Evolutionary conservation across 2,888 invertebrate genomes (phyloP).

Genomic region (Mythimna lalbum): DNA sequence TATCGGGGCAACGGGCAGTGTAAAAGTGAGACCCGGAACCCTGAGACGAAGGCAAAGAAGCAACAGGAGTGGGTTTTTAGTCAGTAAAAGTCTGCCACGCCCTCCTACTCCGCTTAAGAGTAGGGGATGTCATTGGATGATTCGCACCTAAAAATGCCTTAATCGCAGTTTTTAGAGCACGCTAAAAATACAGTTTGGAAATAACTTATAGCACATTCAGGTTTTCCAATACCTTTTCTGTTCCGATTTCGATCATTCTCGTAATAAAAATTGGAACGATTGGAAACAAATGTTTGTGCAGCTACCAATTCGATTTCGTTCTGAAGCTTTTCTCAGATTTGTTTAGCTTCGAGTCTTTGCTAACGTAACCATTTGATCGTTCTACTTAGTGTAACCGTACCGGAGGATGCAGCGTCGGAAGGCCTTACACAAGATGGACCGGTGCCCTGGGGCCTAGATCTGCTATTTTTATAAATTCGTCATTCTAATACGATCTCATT

Average conservation of each 20-base stretch:
- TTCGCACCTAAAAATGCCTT: background rate
- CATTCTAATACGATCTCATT: no score
- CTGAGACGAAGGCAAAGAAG: no score
- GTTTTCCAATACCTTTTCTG: conserved; percentile 5
- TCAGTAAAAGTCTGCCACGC: no score
- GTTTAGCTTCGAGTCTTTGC: conserved; percentile 16
- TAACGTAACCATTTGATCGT: conserved; percentile 7
- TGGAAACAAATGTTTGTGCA: conserved; percentile 43
- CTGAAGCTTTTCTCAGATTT: conserved; percentile 8
- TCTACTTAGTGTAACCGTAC: background rate
- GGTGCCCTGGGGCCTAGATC: no score
- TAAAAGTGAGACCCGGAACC: no score
- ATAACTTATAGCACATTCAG: background rate
- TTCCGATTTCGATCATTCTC: conserved; percentile 20
- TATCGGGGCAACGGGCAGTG: no score
- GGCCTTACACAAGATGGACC: no score
- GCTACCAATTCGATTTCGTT: conserved; percentile 31
- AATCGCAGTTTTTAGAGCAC: background rate
- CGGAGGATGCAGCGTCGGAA: no score
- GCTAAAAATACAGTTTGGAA: background rate
- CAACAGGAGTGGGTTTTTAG: no score
- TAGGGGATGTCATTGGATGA: no score
- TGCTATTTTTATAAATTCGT: no score
- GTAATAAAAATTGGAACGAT: conserved; percentile 20
- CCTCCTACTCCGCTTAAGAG: no score